Evolutionary conservation across 2,888 invertebrate genomes (phyloP).

Genomic region (Netelia fuscicornis): DNA sequence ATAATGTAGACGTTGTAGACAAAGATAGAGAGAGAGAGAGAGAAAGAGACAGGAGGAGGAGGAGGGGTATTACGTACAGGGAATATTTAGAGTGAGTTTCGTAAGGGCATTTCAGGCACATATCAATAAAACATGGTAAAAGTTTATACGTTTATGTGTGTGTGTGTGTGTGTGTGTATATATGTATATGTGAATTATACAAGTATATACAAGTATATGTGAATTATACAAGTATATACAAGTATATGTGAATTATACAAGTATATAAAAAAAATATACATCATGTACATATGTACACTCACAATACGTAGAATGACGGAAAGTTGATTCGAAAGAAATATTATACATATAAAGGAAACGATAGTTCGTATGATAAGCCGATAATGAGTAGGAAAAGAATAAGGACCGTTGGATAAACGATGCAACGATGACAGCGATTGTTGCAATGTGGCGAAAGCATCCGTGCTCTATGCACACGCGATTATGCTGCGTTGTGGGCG

Average conservation of each 20-base stretch:
- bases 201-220: background rate
- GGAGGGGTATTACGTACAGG: constrained; percentile 36
- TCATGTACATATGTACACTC: too few relatives aligned
- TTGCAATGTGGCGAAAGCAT: constrained; percentile 51
- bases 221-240: too few relatives aligned
- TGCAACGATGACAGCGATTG: constrained; percentile 60
- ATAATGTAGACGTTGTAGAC: background rate
- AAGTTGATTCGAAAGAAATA: constrained; percentile 22
- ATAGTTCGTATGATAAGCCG: constrained; percentile 35
- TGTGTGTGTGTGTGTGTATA: background rate
- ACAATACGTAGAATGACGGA: too few relatives aligned
- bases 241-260: constrained; percentile 21
- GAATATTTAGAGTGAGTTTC: constrained; percentile 55
- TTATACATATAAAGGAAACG: background rate
- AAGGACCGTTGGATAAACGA: constrained; percentile 38
- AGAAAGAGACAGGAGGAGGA: too few relatives aligned
- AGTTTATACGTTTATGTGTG: constrained; percentile 37
- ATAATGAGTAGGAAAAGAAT: constrained; percentile 14
- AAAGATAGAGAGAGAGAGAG: constrained; percentile 6
- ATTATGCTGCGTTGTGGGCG: too few relatives aligned
- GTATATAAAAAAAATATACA: too few relatives aligned
- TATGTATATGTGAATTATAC: background rate
- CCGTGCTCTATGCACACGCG: constrained; percentile 2
- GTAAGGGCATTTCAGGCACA: constrained; percentile 33
- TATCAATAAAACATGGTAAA: constrained; percentile 32